A percentile compares a stretch with the other conserved stretches of the same genome.
Conservation (phyloP, 2,888 invertebrate species). For the Pachymerium ferrugineum region DNA sequence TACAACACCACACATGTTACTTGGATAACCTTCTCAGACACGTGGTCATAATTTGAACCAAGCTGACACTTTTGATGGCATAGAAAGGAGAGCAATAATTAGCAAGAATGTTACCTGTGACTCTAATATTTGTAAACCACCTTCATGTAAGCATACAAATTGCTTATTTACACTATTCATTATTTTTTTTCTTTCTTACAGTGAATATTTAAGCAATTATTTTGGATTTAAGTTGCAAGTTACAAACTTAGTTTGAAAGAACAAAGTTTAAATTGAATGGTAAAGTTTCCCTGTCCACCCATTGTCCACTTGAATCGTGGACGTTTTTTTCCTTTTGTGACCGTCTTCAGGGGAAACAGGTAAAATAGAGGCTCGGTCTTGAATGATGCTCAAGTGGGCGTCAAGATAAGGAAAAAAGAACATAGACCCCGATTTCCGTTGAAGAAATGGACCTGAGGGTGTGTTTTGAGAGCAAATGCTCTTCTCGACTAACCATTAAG, state of each 20-base stretch:
- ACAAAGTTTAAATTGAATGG: constrained; percentile 27
- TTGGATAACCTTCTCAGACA: constrained; percentile 27
- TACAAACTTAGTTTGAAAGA: constrained; percentile 20
- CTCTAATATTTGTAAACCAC: constrained; percentile 14
- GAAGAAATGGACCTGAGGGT: constrained; percentile 25
- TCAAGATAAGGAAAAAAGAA: constrained; percentile 27
- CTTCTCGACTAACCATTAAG: constrained; percentile 11
- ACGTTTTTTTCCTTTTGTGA: constrained; percentile 18
- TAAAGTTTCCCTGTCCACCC: constrained; percentile 22
- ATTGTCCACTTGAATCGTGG: constrained; percentile 20
- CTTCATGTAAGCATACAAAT: not conserved
- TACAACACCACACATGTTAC: constrained; percentile 22
- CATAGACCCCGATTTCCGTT: constrained; percentile 15
- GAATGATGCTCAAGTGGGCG: constrained; percentile 23
- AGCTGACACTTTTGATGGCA: constrained; percentile 16
- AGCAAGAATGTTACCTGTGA: constrained; percentile 12
- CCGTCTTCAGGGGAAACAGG: constrained; percentile 23
- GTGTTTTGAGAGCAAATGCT: constrained; percentile 27
- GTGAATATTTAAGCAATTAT: not conserved
- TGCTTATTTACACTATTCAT: constrained; percentile 5
- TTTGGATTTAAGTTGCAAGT: not conserved
- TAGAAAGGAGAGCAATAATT: constrained; percentile 6
- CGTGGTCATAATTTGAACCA: constrained; percentile 6
- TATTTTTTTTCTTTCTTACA: too few species aligned
- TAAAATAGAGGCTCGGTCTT: constrained; percentile 23